A percentile compares a stretch with the other conserved stretches of the same genome.
These are phyloP conservation scores for Trichacis sp. DNA, from an alignment of 2,888 invertebrate genomes.

Conservation along the genomic window DNA sequence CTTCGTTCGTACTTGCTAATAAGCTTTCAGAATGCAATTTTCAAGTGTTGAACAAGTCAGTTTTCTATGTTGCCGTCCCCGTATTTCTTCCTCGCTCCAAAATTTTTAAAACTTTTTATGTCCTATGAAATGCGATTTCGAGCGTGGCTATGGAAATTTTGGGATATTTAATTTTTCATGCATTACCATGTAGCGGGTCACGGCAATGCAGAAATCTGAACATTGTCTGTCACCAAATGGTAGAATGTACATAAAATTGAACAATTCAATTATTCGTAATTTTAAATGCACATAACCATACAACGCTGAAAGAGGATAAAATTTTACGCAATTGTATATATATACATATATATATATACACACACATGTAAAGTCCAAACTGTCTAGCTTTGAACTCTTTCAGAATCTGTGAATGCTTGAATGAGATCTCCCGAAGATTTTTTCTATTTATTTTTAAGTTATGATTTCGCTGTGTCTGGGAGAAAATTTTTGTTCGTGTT, in stretches of 20 bases:
- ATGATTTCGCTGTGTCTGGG: not conserved
- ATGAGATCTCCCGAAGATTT: not conserved
- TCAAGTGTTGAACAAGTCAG: not conserved
- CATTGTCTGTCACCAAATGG: no score
- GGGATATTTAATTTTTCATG: no score
- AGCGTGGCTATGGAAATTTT: no score
- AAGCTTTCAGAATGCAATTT: no score
- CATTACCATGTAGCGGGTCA: no score
- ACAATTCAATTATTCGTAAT: conserved; percentile 36
- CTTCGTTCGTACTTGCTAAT: conserved; percentile 60
- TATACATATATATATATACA: not conserved
- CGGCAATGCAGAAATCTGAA: not conserved
- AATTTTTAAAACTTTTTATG: not conserved
- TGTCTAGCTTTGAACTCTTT: conserved; percentile 1
- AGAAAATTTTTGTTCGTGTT: no score
- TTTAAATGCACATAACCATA: conserved; percentile 41
- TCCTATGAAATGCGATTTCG: no score
- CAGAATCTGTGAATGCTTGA: not conserved
- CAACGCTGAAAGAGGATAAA: conserved; percentile 11
- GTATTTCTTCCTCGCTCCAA: not conserved
- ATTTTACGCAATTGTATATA: conserved; percentile 49
- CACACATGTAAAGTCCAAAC: not conserved
- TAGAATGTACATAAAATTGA: conserved; percentile 37
- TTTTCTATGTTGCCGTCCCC: not conserved
- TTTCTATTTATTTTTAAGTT: conserved; percentile 2